A percentile compares a stretch with the other conserved stretches of the same genome.
phyloP scores from a whole-genome alignment of 2,797 vertebrate genomes.

The Synaphobranchus kaupii region DNA sequence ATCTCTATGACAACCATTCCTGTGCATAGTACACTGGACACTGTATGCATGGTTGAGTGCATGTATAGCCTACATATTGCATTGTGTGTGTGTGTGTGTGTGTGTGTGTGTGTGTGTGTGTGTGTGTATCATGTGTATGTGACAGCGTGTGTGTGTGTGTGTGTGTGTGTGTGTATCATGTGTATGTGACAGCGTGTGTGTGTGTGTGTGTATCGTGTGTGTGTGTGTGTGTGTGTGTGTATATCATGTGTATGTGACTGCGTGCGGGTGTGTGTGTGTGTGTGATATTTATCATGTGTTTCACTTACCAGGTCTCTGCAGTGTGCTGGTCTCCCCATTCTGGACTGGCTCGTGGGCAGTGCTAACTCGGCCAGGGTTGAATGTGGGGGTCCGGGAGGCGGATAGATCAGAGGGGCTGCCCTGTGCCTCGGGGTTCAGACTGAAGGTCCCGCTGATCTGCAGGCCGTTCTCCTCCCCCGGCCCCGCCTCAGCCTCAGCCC shows the following conservation, averaged over 20 bases:
- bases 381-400: slow-evolving; percentile 59
- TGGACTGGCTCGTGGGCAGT: slow-evolving; percentile 86
- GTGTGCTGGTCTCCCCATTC: slow-evolving; percentile 90
- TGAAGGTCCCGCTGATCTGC: slow-evolving; percentile 89
- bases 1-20: background rate
- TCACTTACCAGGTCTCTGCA: slow-evolving; percentile 87
- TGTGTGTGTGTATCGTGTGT: background rate
- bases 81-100: background rate
- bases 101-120: too few species aligned
- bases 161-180: background rate
- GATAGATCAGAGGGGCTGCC: background rate
- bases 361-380: slow-evolving; percentile 92
- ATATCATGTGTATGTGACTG: too few species aligned
- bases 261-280: background rate
- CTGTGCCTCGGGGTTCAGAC: slow-evolving; percentile 71
- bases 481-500: background rate
- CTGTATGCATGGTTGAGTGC: too few species aligned
- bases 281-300: background rate
- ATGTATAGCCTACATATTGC: too few species aligned
- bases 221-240: background rate
- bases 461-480: slow-evolving; percentile 81
- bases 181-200: background rate
- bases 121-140: background rate
- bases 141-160: background rate
- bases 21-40: background rate